Evolutionary conservation across 2,888 invertebrate genomes (phyloP).

Genomic region (Lampropteryx suffumata): DNA sequence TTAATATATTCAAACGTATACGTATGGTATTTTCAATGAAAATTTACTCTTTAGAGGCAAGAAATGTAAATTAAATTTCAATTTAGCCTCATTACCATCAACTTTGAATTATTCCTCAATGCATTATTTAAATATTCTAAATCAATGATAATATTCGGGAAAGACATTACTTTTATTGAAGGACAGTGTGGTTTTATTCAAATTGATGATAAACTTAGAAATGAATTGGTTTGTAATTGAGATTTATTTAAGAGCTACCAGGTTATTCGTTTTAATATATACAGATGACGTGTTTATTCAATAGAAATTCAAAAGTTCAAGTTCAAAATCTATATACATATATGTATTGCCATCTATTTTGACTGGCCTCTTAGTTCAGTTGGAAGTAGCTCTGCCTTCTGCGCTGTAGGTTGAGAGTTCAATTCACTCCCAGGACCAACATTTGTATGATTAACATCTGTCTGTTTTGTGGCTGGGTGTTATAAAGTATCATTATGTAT

Average conservation of each 20-base stretch:
- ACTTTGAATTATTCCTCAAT: conserved; percentile 13
- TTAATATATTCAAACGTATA: conserved; percentile 27
- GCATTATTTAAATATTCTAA: conserved; percentile 11
- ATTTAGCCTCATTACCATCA: conserved; percentile 22
- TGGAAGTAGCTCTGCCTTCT: no score
- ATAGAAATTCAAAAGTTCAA: no score
- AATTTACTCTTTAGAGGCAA: conserved; percentile 14
- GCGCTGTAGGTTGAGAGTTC: no score
- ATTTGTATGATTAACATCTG: no score
- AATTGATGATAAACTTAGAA: conserved; percentile 11
- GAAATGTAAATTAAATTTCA: conserved; percentile 25
- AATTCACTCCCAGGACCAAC: no score
- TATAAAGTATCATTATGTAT: no score
- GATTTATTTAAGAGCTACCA: conserved; percentile 9
- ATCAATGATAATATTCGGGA: conserved; percentile 11
- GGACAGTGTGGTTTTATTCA: conserved; percentile 19
- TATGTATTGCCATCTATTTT: no score
- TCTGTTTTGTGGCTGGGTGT: no score
- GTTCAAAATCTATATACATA: no score
- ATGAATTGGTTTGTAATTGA: conserved; percentile 12
- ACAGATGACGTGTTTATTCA: no score
- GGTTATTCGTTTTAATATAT: neutral
- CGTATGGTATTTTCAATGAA: conserved; percentile 19
- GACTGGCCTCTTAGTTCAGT: no score
- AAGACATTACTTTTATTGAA: conserved; percentile 14